Evolutionary conservation across 1,140 invertebrate species (phyloP).

Genomic region (Orchesella cincta): DNA sequence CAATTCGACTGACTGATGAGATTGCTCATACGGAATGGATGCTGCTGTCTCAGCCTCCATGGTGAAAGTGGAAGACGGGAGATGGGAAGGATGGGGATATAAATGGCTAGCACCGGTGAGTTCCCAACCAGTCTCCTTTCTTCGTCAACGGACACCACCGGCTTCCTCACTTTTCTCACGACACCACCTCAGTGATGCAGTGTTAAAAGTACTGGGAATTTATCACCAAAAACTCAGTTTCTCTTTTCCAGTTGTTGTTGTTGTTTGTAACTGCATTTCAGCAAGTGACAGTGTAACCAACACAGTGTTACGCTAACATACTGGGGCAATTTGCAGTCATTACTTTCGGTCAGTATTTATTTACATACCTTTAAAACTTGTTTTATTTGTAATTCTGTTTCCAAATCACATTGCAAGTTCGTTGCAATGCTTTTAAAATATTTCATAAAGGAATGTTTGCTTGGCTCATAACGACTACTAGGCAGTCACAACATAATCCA

Average conservation of each 20-base stretch:
- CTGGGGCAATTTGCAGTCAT: background rate
- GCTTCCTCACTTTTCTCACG: too few species aligned
- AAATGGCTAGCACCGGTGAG: background rate
- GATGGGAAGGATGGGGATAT: too few species aligned
- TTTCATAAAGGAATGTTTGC: too few species aligned
- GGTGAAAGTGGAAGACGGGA: background rate
- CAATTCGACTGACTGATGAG: background rate
- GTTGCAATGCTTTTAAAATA: too few species aligned
- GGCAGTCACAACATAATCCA: too few species aligned
- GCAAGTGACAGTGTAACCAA: background rate
- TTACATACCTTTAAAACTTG: too few species aligned
- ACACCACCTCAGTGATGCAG: background rate
- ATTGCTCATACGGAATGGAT: background rate
- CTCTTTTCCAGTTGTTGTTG: too few species aligned
- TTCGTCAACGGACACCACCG: background rate
- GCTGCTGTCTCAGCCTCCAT: background rate
- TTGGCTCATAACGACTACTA: too few species aligned
- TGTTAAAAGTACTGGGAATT: background rate
- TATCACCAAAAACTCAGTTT: too few species aligned
- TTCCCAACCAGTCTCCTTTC: background rate
- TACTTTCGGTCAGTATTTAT: too few species aligned
- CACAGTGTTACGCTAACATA: background rate
- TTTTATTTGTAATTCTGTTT: too few species aligned
- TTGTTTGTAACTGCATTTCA: background rate
- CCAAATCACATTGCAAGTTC: too few species aligned